Base-by-base conservation (phyloP, 1,140 invertebrate species). In the Bombus waltoni region DNA sequence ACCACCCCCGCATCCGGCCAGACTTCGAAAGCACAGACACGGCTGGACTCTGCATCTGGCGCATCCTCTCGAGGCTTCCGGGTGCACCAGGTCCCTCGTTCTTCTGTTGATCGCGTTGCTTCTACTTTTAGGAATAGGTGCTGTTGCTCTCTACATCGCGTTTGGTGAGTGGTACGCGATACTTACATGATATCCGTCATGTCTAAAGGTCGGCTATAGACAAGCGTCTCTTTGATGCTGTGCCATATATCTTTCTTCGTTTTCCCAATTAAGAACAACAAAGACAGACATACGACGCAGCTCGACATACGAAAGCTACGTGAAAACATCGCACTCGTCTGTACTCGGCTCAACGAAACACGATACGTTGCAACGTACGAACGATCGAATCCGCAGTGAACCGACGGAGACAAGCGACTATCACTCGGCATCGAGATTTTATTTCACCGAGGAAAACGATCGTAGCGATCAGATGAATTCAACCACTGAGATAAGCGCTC, bases 41-140 rank as follows among this genome's bases (percentile, higher is more conserved):
- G 94, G 94, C 44, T 95, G 94, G 94, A 95, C 93, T 0, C 81
- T 95, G 65, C 93, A 95, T 86, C 92, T 95, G 83, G 93, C 92
- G 71, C 88, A 92, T 81, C 94, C 94, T 72, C 88, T 94, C 70
- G 86, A 88, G 57, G 38, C 74, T 65, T 90, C 94, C 76, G 89
- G 91, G 81, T 94, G 94, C 75, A 93, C 94, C 85, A 94, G 92
- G 77, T 93, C 93, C 9, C 91, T 94, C 35, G 81, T 94, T 15
- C 81, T 95, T 3, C 85, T 95, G 8, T 75, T 95, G 59, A 91
- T 94, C 42, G 84, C 93, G 11, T 85, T 95, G 72, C 81, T 95
- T 65, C 89, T 92, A 38, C 92, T 95, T 47, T 91, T 95, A 28
- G 93, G 93, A 47, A 93, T 95, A 68, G 94, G 94, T 11, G 92